Conservation (phyloP, 2,888 invertebrate species). For the Conomelus anceps region DNA sequence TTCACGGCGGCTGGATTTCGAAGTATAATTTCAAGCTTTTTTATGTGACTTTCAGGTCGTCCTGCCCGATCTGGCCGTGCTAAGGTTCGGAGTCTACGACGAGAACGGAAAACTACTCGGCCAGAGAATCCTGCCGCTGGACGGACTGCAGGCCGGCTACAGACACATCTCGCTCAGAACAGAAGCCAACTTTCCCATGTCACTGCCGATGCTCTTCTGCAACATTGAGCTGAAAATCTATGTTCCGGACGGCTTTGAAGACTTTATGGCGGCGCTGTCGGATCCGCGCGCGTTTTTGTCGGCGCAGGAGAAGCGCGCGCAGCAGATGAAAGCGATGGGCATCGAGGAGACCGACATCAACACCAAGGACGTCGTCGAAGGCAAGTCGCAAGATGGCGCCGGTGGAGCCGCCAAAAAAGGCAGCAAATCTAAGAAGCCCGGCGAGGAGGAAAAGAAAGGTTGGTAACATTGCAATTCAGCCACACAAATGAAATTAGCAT, state of each 20-base stretch:
- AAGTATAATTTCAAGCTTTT: background rate
- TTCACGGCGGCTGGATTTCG: background rate
- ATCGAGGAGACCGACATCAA: slow-evolving; percentile 68
- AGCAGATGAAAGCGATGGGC: slow-evolving; percentile 92
- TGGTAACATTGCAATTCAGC: no score
- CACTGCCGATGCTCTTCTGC: slow-evolving; percentile 97
- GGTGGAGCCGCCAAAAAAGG: slow-evolving; percentile 38
- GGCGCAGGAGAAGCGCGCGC: slow-evolving; percentile 76
- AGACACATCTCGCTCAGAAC: slow-evolving; percentile 95
- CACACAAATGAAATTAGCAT: no score
- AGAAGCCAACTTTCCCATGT: slow-evolving; percentile 98
- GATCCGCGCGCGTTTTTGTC: slow-evolving; percentile 90
- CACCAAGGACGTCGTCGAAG: slow-evolving; percentile 39
- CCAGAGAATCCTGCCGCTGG: slow-evolving; percentile 93
- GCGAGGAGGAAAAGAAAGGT: slow-evolving; percentile 64
- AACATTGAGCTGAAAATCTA: slow-evolving; percentile 99
- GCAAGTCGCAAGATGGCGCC: slow-evolving; percentile 29
- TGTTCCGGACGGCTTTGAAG: slow-evolving; percentile 98
- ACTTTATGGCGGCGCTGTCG: slow-evolving; percentile 95
- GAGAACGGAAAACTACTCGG: slow-evolving; percentile 95
- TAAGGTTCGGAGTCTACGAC: slow-evolving; percentile 97
- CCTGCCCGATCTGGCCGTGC: slow-evolving; percentile 91
- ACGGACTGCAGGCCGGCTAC: slow-evolving; percentile 96
- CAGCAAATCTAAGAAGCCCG: slow-evolving; percentile 44
- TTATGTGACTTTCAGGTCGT: slow-evolving; percentile 73